Percentiles rank a stretch among this genome's conserved stretches.
Evolutionary conservation across 1,140 invertebrate species (phyloP).

Genomic region (Scylla paramamosain): DNA sequence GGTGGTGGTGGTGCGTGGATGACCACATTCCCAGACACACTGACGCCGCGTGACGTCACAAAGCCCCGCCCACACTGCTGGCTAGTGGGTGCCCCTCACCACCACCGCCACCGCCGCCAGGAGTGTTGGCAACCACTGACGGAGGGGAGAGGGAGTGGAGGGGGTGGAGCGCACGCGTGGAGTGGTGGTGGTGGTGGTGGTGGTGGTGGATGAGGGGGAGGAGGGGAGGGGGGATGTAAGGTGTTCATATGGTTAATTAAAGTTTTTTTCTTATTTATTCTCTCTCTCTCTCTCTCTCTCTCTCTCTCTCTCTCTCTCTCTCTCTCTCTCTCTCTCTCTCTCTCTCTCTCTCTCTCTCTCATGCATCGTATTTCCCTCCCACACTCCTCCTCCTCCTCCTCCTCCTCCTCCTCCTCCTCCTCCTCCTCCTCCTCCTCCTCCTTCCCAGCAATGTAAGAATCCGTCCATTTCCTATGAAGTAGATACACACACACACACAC

Average conservation of each 20-base stretch:
- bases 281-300: constrained; percentile 65
- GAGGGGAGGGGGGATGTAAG: not conserved
- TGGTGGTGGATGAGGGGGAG: not conserved
- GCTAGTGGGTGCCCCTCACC: constrained; percentile 23
- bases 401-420: not conserved
- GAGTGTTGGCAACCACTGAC: not conserved
- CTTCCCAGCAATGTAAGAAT: constrained; percentile 9
- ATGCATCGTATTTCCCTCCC: not conserved
- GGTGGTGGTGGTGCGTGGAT: constrained; percentile 63
- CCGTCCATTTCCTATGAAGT: not conserved
- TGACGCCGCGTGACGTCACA: constrained; percentile 65
- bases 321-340: not conserved
- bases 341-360: not conserved
- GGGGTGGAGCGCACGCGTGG: not conserved
- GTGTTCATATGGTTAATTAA: not conserved
- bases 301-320: constrained; percentile 36
- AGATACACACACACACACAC: not conserved
- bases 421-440: not conserved
- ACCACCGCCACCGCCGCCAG: not conserved
- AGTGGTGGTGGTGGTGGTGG: not conserved
- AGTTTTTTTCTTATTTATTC: not conserved
- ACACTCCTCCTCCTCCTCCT: not conserved
- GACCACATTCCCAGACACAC: constrained; percentile 70
- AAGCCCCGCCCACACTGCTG: constrained; percentile 56
- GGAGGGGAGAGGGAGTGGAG: not conserved